These are phyloP conservation scores for Trachelus tabidus DNA, from an alignment of 2,888 invertebrate genomes.

Conservation along the genomic window DNA sequence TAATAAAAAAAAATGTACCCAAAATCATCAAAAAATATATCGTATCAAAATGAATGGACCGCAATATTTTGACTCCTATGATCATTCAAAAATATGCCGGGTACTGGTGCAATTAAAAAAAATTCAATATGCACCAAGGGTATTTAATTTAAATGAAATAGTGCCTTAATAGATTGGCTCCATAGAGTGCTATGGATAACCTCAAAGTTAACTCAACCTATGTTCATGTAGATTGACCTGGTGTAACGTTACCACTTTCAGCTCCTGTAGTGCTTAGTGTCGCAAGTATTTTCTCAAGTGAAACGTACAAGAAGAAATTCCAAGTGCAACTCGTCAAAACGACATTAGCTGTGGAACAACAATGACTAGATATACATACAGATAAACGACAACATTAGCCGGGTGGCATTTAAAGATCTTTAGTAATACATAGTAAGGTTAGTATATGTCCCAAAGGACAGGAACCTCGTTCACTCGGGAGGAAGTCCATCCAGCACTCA, in stretches of 20 bases:
- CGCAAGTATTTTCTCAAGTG: background rate
- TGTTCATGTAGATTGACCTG: background rate
- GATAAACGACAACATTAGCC: slow-evolving; percentile 26
- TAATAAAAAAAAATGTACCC: background rate
- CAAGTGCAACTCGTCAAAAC: slow-evolving; percentile 6
- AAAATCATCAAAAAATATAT: background rate
- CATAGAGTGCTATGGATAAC: background rate
- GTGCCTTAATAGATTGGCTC: background rate
- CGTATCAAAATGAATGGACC: no score
- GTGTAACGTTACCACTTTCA: background rate
- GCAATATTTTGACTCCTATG: no score
- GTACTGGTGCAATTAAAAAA: no score
- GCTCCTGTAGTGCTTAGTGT: background rate
- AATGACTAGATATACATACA: slow-evolving; percentile 10
- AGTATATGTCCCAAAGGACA: slow-evolving; percentile 10
- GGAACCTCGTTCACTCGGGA: slow-evolving; percentile 13
- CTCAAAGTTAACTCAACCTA: background rate
- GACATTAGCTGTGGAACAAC: slow-evolving; percentile 24
- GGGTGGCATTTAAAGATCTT: slow-evolving; percentile 24
- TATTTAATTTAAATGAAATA: background rate
- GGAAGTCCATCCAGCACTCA: slow-evolving; percentile 40
- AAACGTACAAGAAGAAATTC: slow-evolving; percentile 1
- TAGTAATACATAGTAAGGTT: slow-evolving; percentile 16
- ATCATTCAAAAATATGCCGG: no score
- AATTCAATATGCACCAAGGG: no score